Percentiles rank a stretch among this genome's conserved stretches.
Conservation (phyloP, 2,888 invertebrate species). For the Drosophila merina region DNA sequence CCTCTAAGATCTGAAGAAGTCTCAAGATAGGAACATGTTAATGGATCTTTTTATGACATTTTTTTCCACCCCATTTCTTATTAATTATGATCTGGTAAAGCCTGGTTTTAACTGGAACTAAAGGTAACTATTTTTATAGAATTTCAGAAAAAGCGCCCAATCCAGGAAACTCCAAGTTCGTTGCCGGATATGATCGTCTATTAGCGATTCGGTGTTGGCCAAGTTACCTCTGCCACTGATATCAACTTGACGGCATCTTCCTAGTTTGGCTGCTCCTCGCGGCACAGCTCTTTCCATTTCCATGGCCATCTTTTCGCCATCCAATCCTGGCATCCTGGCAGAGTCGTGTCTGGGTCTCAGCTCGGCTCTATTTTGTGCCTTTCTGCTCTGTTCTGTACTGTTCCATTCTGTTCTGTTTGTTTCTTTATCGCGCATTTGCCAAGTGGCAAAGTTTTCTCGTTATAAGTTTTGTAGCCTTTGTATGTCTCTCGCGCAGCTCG, state of each 20-base stretch:
- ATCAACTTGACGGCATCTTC: conserved; percentile 72
- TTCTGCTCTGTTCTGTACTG: conserved; percentile 38
- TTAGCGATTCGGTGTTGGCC: conserved; percentile 13
- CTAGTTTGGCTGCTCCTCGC: conserved; percentile 51
- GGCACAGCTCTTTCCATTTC: conserved; percentile 22
- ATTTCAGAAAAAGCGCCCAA: too few species aligned
- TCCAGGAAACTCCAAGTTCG: not conserved
- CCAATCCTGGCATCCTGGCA: conserved; percentile 18
- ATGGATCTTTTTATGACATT: too few species aligned
- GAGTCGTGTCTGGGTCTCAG: not conserved
- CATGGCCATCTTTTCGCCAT: not conserved
- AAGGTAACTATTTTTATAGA: too few species aligned
- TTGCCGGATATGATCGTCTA: not conserved
- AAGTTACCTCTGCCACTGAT: conserved; percentile 47
- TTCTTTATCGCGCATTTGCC: conserved; percentile 83
- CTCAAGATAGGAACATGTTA: too few species aligned
- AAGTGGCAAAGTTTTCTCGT: conserved; percentile 84
- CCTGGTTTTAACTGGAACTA: too few species aligned
- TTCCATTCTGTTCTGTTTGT: conserved; percentile 68
- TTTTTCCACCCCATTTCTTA: too few species aligned
- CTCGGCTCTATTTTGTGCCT: conserved; percentile 13
- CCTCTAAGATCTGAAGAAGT: too few species aligned
- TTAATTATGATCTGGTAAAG: too few species aligned
- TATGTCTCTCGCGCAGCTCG: conserved; percentile 75
- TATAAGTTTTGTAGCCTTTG: conserved; percentile 84